Percentiles rank a stretch among this genome's conserved stretches.
phyloP scores from a whole-genome alignment of 2,113 vertebrate genomes.

The Elephas maximus region DNA sequence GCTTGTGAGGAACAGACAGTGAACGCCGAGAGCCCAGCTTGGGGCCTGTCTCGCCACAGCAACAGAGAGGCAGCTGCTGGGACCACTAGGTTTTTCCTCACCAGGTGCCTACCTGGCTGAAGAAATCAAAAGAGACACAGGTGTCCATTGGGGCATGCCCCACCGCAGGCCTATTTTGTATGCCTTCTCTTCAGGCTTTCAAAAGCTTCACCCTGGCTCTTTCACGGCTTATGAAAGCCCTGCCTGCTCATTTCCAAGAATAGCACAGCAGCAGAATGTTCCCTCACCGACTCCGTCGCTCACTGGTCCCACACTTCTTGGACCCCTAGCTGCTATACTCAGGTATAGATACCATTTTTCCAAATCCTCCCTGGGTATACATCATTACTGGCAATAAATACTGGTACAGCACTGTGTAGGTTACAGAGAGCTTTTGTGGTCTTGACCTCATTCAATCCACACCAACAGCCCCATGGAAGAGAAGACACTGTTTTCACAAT shows the following conservation, averaged over 20 bases:
- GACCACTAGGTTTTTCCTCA: background rate
- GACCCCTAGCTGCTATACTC: background rate
- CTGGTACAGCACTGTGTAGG: fast-evolving
- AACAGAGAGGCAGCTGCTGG: background rate
- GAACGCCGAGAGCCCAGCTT: fast-evolving
- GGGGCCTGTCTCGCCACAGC: background rate
- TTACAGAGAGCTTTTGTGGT: background rate
- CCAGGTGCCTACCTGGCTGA: background rate
- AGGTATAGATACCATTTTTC: background rate
- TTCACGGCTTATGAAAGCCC: background rate
- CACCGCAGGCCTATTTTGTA: background rate
- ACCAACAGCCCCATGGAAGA: background rate
- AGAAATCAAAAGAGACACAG: background rate
- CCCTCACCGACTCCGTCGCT: background rate
- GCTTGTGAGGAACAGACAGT: background rate
- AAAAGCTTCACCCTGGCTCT: background rate
- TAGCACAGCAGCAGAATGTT: background rate
- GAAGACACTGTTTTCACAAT: background rate
- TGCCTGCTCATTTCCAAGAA: background rate
- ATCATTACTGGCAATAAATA: background rate
- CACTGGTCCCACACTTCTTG: background rate
- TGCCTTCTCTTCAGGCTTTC: background rate
- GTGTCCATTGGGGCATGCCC: fast-evolving
- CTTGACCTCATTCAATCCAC: background rate
- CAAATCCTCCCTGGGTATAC: fast-evolving